Percentiles rank a stretch among this genome's conserved stretches.
These are phyloP conservation scores for Eurytoma californica DNA, from an alignment of 2,888 invertebrate genomes.

Conservation along the genomic window DNA sequence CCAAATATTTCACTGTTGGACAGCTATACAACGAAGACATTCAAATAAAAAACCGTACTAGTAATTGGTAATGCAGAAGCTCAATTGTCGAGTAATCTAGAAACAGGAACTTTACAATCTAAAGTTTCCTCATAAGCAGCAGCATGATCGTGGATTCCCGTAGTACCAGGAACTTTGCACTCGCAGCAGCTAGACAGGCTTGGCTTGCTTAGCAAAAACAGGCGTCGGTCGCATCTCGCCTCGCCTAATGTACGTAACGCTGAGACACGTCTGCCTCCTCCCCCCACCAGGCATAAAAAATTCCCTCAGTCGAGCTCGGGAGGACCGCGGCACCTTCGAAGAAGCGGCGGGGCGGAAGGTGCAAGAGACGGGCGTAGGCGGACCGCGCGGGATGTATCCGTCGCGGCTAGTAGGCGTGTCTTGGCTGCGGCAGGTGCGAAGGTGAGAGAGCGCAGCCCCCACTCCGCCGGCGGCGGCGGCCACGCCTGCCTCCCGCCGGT, in stretches of 20 bases:
- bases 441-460: conserved; percentile 69
- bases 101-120: too few relatives aligned
- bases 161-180: too few relatives aligned
- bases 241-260: conserved; percentile 32
- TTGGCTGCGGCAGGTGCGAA: conserved; percentile 72
- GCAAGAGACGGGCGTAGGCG: conserved; percentile 46
- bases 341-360: conserved; percentile 4
- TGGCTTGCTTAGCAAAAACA: conserved; percentile 11
- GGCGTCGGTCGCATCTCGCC: not conserved
- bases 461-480: conserved; percentile 60
- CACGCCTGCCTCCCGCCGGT: conserved; percentile 68
- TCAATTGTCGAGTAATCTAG: too few relatives aligned
- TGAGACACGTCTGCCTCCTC: conserved; percentile 31
- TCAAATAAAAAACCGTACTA: too few relatives aligned
- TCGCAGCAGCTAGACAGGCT: too few relatives aligned
- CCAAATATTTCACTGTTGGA: too few relatives aligned
- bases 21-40: too few relatives aligned
- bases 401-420: conserved; percentile 71
- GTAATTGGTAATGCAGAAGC: too few relatives aligned
- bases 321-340: conserved; percentile 2
- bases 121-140: too few relatives aligned
- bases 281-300: conserved; percentile 17
- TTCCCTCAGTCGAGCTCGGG: conserved; percentile 5
- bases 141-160: too few relatives aligned
- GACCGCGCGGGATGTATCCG: conserved; percentile 36